Conservation (phyloP, 2,888 invertebrate genomes). For the Myopa tessellatipennis region DNA sequence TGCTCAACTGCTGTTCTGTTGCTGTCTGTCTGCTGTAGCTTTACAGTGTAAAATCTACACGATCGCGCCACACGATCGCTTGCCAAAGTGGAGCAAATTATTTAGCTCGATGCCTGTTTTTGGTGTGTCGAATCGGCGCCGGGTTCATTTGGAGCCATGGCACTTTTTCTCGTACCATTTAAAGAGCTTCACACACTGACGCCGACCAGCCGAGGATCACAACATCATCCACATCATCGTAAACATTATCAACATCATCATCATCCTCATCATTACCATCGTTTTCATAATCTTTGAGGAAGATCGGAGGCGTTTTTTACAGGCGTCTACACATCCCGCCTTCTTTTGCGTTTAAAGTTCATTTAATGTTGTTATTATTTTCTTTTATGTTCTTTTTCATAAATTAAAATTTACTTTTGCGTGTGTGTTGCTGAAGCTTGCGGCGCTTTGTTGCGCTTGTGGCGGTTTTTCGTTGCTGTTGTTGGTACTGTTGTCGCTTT, state of each 20-base stretch:
- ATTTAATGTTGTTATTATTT: not conserved
- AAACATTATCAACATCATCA: not conserved
- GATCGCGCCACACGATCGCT: not conserved
- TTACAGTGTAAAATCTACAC: not conserved
- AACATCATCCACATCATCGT: not conserved
- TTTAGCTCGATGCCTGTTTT: not conserved
- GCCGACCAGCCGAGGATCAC: not conserved
- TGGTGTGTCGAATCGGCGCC: constrained; percentile 16
- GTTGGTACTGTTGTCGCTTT: not conserved
- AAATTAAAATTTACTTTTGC: constrained; percentile 7
- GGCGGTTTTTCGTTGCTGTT: not conserved
- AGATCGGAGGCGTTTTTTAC: constrained; percentile 33
- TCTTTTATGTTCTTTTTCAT: not conserved
- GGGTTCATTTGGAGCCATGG: not conserved
- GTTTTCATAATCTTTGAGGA: not conserved
- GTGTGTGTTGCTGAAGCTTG: not conserved
- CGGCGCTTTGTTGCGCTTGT: no score
- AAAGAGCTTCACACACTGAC: not conserved
- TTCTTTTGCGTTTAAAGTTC: constrained; percentile 5
- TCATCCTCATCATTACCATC: not conserved
- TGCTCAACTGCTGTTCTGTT: not conserved
- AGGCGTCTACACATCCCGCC: constrained; percentile 29
- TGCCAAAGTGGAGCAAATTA: constrained; percentile 17
- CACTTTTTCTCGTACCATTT: constrained; percentile 27
- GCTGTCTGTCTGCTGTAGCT: constrained; percentile 5